Evolutionary conservation across 2,113 vertebrate genomes (phyloP), one percentile per base, ranked within the genome.

Genomic region (Solea solea): DNA sequence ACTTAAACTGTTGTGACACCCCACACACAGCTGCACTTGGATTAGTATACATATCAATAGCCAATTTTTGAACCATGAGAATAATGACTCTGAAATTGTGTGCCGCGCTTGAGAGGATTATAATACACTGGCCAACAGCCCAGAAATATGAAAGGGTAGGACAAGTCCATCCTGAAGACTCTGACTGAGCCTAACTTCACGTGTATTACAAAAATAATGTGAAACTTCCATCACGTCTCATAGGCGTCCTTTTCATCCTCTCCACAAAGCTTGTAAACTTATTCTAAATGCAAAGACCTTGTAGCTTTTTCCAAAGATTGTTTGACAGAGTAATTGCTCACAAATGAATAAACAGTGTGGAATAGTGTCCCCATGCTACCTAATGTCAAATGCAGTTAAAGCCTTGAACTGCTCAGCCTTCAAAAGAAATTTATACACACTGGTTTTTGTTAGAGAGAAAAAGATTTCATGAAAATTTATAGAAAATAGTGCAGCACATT

Each of bases 1-100:
- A 66, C 68, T 76, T 51, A 75, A 76, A 66, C 73, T 60, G 59
- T 79, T 86, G 69, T 69, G 72, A 70, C 73, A 79, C 70, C 82
- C 63, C 85, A 78, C 87, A 78, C 87, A 81, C 83, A 80, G 78
- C 73, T 61, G 70, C 80, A 65, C 65, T 79, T 56, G 59, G 71
- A 83, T 76, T 70, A 66, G 60, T 70, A 51, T 15, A 64, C 80
- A 69, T 65, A 53, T 28, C 61, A 44, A 51, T 81, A 80, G 81
- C 80, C 79, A 69, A 64, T 50, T 83, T 6, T 59, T 54, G 69
- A 83, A 74, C 53, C 16, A 25, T 39, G 62, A 64, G 68, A 87
- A 84, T 74, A 74, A 76, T 78, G 85, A 82, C 76, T 71, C 72
- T 68, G 72, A 78, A 84, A 25, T 64, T 34, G 60, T 40, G 77